Conservation (phyloP, 2,888 invertebrate species). For the Rhagium mordax region DNA sequence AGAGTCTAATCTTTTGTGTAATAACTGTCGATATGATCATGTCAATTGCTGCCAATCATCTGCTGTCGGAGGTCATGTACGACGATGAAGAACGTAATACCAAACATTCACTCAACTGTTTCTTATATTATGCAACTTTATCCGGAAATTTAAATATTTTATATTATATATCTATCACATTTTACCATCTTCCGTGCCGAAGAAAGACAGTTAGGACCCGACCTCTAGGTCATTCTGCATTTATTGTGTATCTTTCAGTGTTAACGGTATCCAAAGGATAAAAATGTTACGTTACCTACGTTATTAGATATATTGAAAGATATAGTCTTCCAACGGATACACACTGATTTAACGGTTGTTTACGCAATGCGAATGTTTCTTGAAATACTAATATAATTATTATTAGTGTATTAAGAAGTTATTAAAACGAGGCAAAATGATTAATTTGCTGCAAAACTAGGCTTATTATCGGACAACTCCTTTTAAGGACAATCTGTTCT, state of each 20-base stretch:
- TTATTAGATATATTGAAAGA: slow-evolving; percentile 19
- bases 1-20: too few species aligned
- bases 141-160: slow-evolving; percentile 8
- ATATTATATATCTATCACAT: slow-evolving; percentile 7
- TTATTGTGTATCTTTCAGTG: slow-evolving; percentile 22
- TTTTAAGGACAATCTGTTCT: too few species aligned
- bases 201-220: slow-evolving; percentile 18
- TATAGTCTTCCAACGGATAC: neutral
- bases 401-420: neutral
- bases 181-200: neutral
- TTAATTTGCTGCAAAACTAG: too few species aligned
- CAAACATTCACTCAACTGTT: neutral
- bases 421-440: too few species aligned
- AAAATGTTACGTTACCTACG: slow-evolving; percentile 19
- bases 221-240: slow-evolving; percentile 28
- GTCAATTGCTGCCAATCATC: too few species aligned
- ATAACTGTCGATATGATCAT: too few species aligned
- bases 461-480: too few species aligned
- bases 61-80: too few species aligned
- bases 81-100: neutral
- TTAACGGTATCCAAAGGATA: slow-evolving; percentile 25
- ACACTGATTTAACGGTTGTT: neutral
- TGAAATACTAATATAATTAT: neutral
- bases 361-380: neutral
- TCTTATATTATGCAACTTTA: slow-evolving; percentile 5